Evolutionary conservation across 2,113 vertebrate species (phyloP), one percentile per base, ranked within the genome.

Genomic region (Misgurnus anguillicaudatus): DNA sequence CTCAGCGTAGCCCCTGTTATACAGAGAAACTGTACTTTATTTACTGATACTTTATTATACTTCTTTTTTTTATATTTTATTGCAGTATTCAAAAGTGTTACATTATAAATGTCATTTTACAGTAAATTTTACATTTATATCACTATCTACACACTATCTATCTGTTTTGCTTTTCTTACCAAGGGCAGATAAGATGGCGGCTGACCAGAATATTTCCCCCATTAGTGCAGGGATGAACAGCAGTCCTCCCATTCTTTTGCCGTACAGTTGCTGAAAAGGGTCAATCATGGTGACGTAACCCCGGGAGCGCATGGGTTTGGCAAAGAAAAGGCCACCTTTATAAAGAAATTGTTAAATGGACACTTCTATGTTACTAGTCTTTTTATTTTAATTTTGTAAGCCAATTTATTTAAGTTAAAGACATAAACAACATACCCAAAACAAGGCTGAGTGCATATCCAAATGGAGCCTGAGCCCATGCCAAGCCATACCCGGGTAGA

Each of bases 201-300:
- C 98, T 1, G 98, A 98, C 98, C 98, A 99, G 92, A 99, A 99
- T 90, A 99, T 99, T 88, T 99, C 98, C 24, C 98, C 98, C 97
- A 99, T 97, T 51, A 99, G 92, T 0, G 98, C 98, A 36, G 98
- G 98, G 90, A 99, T 96, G 87, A 99, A 99, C 4, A 99, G 91
- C 53, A 99, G 92, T 1, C 98, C 98, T 1, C 98, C 98, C 98
- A 99, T 98, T 74, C 98, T 94, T 87, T 98, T 97, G 42, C 98
- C 98, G 66, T 99, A 99, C 72, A 96, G 74, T 86, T 98, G 98
- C 89, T 99, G 98, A 90, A 99, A 99, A 0, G 98, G 98, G 83
- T 99, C 98, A 83, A 99, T 83, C 98, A 99, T 99, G 82, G 98
- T 99, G 89, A 99, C 96, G 24, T 99, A 99, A 68, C 98, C 98